Base-by-base conservation (phyloP, 1,140 invertebrate species). In the Triops cancriformis region DNA sequence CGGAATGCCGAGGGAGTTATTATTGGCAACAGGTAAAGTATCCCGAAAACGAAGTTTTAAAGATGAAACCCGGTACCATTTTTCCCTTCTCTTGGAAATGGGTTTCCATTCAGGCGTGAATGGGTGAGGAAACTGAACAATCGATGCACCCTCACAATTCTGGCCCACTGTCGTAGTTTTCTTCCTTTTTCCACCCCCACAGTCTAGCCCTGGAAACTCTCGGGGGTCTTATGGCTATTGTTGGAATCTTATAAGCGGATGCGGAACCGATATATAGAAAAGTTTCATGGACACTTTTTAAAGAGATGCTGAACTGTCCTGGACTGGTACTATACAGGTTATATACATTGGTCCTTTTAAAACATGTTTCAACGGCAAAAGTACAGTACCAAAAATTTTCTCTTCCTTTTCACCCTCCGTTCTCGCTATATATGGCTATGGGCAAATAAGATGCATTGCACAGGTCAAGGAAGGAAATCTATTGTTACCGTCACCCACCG, bases 1-100 rank as follows among this genome's bases (percentile, higher is more conserved):
- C 14, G 51, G 51, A 18, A 64, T 64, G 6, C 5, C 14, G 51
- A 23, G 51, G 18, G 23, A 64, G 51, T 64, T 64, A 64, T 64
- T 64, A 64, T 64, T 64, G 51, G 51, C 51, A 64, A 64, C 51
- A 64, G 51, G 51, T 64, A 64, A n/a, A 64, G 51, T 64, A 23
- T 64, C 18, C 23, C 51, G 14, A 64, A 18, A 23, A 23, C 10
- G 51, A 4, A 18, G 3, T 18, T 23, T 23, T 6, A n/a, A 64
- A 64, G 51, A n/a, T 64, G 14, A 14, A n/a, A 6, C 5, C 51
- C 31, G 31, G 51, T 64, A 14, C 51, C 18, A 64, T 23, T 18
- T 18, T 64, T 64, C 23, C 51, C 23, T 64, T 23, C 51, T 23
- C 51, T 37, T 37, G 51, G 51, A 64, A 64, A n/a, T 6, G 14